These are phyloP conservation scores for Tyrophagus putrescentiae DNA, from an alignment of 1,140 invertebrate species.

Conservation along the genomic window DNA sequence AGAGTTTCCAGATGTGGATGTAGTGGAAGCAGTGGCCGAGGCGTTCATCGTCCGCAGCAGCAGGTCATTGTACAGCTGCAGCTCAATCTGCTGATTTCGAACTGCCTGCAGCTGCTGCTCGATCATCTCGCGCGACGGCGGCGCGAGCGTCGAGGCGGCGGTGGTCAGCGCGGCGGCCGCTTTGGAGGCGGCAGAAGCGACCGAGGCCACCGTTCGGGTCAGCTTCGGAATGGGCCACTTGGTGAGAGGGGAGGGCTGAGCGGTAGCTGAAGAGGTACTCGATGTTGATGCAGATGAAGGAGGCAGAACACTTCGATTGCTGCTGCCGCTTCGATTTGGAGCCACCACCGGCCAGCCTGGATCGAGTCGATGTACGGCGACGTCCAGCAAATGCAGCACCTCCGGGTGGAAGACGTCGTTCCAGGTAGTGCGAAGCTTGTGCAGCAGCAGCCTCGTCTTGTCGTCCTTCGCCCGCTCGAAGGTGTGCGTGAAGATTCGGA, in stretches of 20 bases:
- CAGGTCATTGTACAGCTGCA: neutral
- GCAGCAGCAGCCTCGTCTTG: conserved; percentile 72
- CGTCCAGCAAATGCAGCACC: conserved; percentile 76
- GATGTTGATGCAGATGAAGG: neutral
- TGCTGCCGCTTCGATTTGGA: neutral
- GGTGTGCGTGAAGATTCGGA: conserved; percentile 62
- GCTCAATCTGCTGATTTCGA: conserved; percentile 1
- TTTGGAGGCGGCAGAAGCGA: neutral
- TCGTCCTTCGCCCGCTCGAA: conserved; percentile 96
- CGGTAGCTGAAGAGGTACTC: neutral
- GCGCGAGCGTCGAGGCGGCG: neutral
- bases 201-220: neutral
- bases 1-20: no score
- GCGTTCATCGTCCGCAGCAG: no score
- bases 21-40: no score
- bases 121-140: neutral
- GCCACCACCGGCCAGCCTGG: conserved; percentile 63
- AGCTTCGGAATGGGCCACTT: neutral
- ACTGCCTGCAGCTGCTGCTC: neutral
- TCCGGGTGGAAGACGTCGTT: conserved; percentile 69
- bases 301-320: neutral
- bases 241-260: neutral
- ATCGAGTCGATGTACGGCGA: conserved; percentile 68
- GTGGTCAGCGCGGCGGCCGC: neutral
- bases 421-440: conserved; percentile 88